Evolutionary conservation across 2,888 invertebrate species (phyloP).

Genomic region (Hemistola chrysoprasaria): DNA sequence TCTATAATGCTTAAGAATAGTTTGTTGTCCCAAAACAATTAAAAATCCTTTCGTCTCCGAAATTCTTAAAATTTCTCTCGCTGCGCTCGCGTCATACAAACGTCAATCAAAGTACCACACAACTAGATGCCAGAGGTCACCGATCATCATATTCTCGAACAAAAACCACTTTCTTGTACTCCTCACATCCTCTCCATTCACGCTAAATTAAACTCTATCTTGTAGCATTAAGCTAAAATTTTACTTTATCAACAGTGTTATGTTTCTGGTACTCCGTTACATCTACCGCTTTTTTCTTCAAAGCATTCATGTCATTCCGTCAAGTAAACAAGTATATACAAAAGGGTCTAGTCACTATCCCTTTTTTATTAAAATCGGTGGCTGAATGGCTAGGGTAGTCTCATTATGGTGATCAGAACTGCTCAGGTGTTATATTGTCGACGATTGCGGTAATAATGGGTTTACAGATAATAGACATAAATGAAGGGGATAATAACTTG

Average conservation of each 20-base stretch:
- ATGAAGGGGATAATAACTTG: conserved; percentile 34
- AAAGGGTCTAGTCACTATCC: conserved; percentile 65
- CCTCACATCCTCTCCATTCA: conserved; percentile 24
- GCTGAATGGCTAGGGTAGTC: conserved; percentile 70
- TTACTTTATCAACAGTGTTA: conserved; percentile 31
- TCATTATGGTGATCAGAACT: conserved; percentile 71
- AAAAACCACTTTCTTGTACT: conserved; percentile 28
- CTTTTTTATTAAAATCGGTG: conserved; percentile 76
- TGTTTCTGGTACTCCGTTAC: conserved; percentile 42
- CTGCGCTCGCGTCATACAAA: conserved; percentile 65
- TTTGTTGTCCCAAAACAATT: conserved; percentile 37
- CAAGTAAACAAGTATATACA: conserved; percentile 71
- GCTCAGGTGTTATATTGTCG: conserved; percentile 77
- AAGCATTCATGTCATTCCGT: conserved; percentile 71
- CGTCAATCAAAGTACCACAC: conserved; percentile 74
- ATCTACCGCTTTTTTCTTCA: conserved; percentile 64
- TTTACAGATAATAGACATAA: conserved; percentile 49
- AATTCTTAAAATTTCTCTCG: conserved; percentile 66
- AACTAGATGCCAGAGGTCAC: conserved; percentile 71
- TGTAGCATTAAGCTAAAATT: conserved; percentile 30
- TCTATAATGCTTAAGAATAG: conserved; percentile 1
- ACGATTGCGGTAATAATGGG: conserved; percentile 56
- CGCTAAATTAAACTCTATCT: conserved; percentile 35
- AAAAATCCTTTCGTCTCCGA: conserved; percentile 45
- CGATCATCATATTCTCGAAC: conserved; percentile 61